phyloP scores from a whole-genome alignment of 2,113 vertebrate species.

The Suricata suricatta region DNA sequence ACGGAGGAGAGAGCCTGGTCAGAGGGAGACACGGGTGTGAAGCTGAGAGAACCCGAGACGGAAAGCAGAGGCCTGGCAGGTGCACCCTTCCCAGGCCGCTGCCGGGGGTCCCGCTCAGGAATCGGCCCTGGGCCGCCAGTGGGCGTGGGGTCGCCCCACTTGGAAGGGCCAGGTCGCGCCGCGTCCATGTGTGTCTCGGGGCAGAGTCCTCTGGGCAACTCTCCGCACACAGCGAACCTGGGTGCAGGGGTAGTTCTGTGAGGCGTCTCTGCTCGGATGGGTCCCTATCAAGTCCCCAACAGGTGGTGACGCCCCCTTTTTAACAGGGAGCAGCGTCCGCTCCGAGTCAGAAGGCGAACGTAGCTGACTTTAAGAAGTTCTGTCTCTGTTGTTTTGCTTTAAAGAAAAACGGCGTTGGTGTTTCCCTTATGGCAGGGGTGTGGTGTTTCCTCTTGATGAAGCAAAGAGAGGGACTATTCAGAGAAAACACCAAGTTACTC shows the following conservation, averaged over 20 bases:
- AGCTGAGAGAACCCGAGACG: not conserved
- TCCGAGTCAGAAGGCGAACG: not conserved
- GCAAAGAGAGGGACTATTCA: not conserved
- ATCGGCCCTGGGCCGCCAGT: no score
- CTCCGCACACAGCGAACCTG: fast-evolving
- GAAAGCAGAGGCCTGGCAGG: not conserved
- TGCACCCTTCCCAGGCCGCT: fast-evolving
- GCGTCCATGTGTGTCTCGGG: not conserved
- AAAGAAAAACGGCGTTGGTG: not conserved
- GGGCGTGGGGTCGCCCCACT: not conserved
- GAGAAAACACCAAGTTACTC: not conserved
- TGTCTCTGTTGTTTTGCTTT: not conserved
- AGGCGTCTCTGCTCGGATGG: not conserved
- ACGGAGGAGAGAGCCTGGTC: no score
- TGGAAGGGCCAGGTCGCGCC: fast-evolving
- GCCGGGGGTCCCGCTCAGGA: no score
- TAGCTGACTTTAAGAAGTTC: not conserved
- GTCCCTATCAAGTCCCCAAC: not conserved
- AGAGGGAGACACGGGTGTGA: not conserved
- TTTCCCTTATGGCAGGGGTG: not conserved
- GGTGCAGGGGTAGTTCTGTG: no score
- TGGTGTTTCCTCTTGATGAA: not conserved
- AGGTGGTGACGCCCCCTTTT: fast-evolving
- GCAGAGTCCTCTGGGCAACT: not conserved
- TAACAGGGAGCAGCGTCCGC: not conserved